Evolutionary conservation across 2,888 invertebrate species (phyloP), one percentile per base, ranked within the genome.

Genomic region (Apamea epomidion): DNA sequence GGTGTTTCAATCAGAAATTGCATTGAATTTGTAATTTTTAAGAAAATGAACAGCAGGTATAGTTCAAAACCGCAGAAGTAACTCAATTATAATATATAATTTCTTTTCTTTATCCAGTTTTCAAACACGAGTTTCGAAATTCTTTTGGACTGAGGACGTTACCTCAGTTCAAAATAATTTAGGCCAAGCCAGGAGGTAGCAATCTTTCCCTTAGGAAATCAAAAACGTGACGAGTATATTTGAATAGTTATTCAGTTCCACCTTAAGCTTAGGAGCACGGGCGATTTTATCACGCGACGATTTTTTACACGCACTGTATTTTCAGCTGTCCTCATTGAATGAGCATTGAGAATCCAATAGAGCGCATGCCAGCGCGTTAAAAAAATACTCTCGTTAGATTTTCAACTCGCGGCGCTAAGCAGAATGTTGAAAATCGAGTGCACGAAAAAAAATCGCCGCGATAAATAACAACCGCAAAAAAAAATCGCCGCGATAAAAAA

Each of bases 171-270:
- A 14, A 48, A 48, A 48, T 10, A 48, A 48, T 48, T 48, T 48
- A 14, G 48, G 79, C 3, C 58, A 25, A 25, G n/a, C 5, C 37
- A 29, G 8, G 4, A n/a, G 29, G 14, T 10, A n/a, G 51, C 21
- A 42, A 21, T 16, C 45, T 51, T 32, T 54, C n/a, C 73, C n/a
- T 14, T 6, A 18, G 32, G 32, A 48, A 82, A 82, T 58, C 14
- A 65, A 74, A 82, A 58, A 58, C 58, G 82, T 82, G 74, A 65
- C 37, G 21, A 82, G 54, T 48, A 65, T 80, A 70, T 79, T 32
- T n/a, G 32, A 62, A 81, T 21, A 81, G 32, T 21, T 32, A n/a
- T 62, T 79, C 81, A 72, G 25, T 32, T 64, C 29, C 12, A 48
- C 4, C 6, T 79, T n/a, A 45, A 25, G 58, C 10, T 25, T 54